phyloP scores from a whole-genome alignment of 1,140 invertebrate genomes.

The Heliconius melpomene region DNA sequence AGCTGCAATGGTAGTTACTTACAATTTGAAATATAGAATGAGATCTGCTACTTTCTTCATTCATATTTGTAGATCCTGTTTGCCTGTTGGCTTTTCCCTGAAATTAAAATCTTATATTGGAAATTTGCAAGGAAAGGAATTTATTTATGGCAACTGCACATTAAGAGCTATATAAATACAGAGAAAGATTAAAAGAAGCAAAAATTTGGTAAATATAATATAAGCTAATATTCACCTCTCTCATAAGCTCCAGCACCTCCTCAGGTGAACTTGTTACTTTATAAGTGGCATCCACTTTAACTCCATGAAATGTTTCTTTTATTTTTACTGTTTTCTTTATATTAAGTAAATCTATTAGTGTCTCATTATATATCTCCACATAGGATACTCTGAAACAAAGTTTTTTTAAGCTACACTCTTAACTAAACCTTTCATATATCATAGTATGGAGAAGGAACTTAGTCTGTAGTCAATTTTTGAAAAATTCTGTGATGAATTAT shows the following conservation, averaged over 20 bases:
- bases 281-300: constrained; percentile 84
- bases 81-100: constrained; percentile 86
- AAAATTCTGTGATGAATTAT: too few relatives aligned
- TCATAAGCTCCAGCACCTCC: constrained; percentile 84
- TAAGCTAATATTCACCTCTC: constrained; percentile 56
- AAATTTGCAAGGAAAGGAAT: too few relatives aligned
- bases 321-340: constrained; percentile 84
- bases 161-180: too few relatives aligned
- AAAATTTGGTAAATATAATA: not conserved
- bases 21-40: constrained; percentile 88
- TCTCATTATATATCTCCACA: constrained; percentile 93
- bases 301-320: constrained; percentile 82
- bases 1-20: constrained; percentile 39
- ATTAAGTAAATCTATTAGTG: constrained; percentile 86
- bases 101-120: constrained; percentile 29
- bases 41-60: constrained; percentile 89
- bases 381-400: constrained; percentile 84
- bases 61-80: constrained; percentile 89
- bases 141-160: too few relatives aligned
- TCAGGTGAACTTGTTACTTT: constrained; percentile 83
- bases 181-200: too few relatives aligned
- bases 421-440: too few relatives aligned
- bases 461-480: too few relatives aligned
- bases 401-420: too few relatives aligned
- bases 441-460: too few relatives aligned